Percentiles rank a stretch among this genome's conserved stretches.
Conservation (phyloP, 2,888 invertebrate species). For the Oxystoma pomonae region DNA sequence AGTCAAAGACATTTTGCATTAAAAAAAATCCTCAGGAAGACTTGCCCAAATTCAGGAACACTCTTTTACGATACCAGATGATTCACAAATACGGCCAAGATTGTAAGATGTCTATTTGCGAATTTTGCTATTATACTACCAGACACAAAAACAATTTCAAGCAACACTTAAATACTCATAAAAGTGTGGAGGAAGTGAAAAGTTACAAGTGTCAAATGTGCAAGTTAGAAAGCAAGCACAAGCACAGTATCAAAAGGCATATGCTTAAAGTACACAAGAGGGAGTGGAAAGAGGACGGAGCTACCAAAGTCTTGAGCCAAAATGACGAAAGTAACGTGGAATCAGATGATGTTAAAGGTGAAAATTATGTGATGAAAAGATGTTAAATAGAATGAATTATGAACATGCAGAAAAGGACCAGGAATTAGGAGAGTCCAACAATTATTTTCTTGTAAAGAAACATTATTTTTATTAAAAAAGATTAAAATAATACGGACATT, state of each 20-base stretch:
- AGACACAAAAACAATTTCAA: not conserved
- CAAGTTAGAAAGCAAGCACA: not conserved
- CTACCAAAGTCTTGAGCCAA: not conserved
- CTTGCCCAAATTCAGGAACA: not conserved
- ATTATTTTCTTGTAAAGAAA: no score
- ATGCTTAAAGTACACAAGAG: not conserved
- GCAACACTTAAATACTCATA: not conserved
- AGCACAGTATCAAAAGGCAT: not conserved
- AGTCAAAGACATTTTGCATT: no score
- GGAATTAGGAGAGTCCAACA: not conserved
- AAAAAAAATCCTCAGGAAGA: not conserved
- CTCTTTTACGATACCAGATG: not conserved
- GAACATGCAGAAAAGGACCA: not conserved
- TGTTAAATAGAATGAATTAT: no score
- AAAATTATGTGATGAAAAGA: not conserved
- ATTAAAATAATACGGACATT: no score
- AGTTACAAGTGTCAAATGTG: not conserved
- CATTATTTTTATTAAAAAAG: not conserved
- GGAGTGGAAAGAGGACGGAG: not conserved
- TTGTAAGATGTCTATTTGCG: not conserved
- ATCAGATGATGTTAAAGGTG: not conserved
- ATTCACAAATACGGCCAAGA: not conserved
- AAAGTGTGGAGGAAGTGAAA: not conserved
- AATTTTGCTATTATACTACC: not conserved
- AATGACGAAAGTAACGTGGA: not conserved